Evolutionary conservation across 2,113 vertebrate genomes (phyloP).

Genomic region (Pionites leucogaster): DNA sequence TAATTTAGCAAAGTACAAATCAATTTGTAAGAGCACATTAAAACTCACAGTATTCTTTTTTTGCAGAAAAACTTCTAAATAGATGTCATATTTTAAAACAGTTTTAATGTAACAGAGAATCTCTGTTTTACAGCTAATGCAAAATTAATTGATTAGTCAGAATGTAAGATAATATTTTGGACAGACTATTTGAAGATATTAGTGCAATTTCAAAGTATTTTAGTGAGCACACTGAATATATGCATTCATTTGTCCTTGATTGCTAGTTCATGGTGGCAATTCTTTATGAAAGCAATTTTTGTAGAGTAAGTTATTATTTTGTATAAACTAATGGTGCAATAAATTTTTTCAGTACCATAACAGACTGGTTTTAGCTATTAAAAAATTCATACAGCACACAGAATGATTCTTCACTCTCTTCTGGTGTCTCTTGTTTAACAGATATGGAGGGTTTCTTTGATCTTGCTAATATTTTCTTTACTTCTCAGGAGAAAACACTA

Average conservation of each 20-base stretch:
- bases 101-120: conserved; percentile 42
- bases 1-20: conserved; percentile 58
- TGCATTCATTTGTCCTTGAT: conserved; percentile 19
- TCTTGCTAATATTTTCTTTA: background rate
- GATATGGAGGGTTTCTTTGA: background rate
- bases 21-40: conserved; percentile 45
- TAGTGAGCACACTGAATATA: background rate
- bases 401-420: background rate
- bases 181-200: background rate
- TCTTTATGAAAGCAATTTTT: conserved; percentile 25
- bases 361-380: conserved; percentile 2
- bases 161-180: conserved; percentile 29
- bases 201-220: conserved; percentile 37
- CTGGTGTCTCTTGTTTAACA: background rate
- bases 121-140: background rate
- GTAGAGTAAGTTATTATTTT: conserved; percentile 1
- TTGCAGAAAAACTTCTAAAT: background rate
- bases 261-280: background rate
- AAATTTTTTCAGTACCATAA: background rate
- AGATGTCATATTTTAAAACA: background rate
- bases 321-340: background rate
- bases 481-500: background rate
- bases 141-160: conserved; percentile 25
- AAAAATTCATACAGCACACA: background rate
- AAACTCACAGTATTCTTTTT: conserved; percentile 7